Evolutionary conservation across 2,888 invertebrate species (phyloP), one percentile per base, ranked within the genome.

Genomic region (Cybosia mesomella): DNA sequence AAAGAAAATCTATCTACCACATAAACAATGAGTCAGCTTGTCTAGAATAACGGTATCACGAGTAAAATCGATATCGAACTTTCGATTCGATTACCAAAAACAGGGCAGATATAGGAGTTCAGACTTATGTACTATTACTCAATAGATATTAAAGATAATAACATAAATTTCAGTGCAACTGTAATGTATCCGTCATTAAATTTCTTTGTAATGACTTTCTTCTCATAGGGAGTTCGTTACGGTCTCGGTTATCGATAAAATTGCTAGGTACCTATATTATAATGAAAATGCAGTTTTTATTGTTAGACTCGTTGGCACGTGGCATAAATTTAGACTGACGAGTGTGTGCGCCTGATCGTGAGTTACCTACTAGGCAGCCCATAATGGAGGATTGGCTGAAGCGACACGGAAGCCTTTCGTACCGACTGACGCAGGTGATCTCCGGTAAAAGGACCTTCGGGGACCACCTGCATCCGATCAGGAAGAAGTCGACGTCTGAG

Each of bases 31-130:
- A 85, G 71, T 85, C 85, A 85, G 74, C 70, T 71, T 66, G 77
- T 77, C 79, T 80, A 82, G 74, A 73, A 70, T 67, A 75, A 67
- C 79, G 66, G 71, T 79, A 73, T 74, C 64, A 67, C 67, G 72
- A 78, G 79, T 71, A 77, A 77, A 76, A 82, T 84, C 70, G 77
- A 83, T 84, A 80, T 83, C 81, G 82, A 79, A 87, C 88, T 90
- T 90, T 89, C 88, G n/a, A n/a, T n/a, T 85, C 89, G 72, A 65
- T 67, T 74, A 73, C 80, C 34, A 70, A 78, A 80, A 86, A 85
- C 83, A 84, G 83, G 83, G 85, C 83, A 80, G 72, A 78, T 49
- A 49, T 43, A 18, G 43, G 9, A 43, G 77, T 75, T 68, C 39
- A 13, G 62, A 68, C 77, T 18, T 43, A 9, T 49, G 18, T 49